Evolutionary conservation across 92 coral and sea anemone species (phyloP), one percentile per base, ranked within the genome.

Genomic region (Palythoa grandiflora): DNA sequence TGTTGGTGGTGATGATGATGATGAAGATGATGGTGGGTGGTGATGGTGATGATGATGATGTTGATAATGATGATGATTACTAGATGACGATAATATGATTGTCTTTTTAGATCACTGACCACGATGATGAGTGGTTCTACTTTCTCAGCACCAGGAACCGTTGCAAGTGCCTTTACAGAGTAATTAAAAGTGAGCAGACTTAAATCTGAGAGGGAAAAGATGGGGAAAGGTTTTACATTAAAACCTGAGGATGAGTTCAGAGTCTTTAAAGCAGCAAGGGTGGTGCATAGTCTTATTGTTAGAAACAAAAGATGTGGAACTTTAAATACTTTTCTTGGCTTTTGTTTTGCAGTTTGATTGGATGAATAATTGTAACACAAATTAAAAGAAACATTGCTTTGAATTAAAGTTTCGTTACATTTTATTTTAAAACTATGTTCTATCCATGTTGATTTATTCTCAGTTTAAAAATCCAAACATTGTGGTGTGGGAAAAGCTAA

Each of bases 51-150:
- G 61, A 9, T 55, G 61, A 55, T 55, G 48, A 12, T 39, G 28
- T 28, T 28, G 28, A 28, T 28, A 73, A 40, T 39, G 36, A 13
- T 3, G 6, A 5, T 15, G 15, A 17, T 21, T 16, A 51, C 11
- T 6, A 51, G 61, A 55, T 63, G 70, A 21, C 20, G 28, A 17
- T 63, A 7, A 5, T 12, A 13, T 63, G 35, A 63, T 63, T 63
- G 70, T 63, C 54, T 60, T 61, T 47, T 9, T 57, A 95, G 98
- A 65, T 88, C 13, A 91, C 96, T 21, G 93, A 87, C 9, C 80
- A 85, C 51, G 95, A 95, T 51, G 85, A 89, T 60, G 91, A 91
- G 68, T 95, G 96, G 96, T 95, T 91, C 21, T 15, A 59, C 68
- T 93, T 90, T 63, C 81, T 95, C 37, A 79, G 57, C 38, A 28